Base-by-base conservation (phyloP, 2,888 invertebrate species). In the Scaptomyza polygonia region DNA sequence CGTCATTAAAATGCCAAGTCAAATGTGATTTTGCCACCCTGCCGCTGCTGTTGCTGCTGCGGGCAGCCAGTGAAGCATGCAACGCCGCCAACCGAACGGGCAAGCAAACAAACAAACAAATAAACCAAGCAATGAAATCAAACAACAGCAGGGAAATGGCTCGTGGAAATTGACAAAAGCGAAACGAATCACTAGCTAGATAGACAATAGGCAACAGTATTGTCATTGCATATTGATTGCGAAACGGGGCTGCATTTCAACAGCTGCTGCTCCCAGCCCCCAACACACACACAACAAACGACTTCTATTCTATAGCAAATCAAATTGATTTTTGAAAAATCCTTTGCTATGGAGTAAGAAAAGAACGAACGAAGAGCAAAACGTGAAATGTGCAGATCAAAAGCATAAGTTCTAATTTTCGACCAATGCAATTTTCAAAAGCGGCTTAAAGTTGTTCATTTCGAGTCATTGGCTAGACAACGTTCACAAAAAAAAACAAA, bases 381-480 rank as follows among this genome's bases (percentile, higher is more conserved):
- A 6, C 3, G n/a, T 7, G 5, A n/a, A 34, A 34, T 1, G 6
- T 7, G 11, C 2, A 5, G 25, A 25, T 25, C 25, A 25, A 25
- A 25, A 25, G 25, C 25, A 25, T 14, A 14, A 14, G 47, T 62
- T 56, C 47, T 55, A 72, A 61, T 79, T 82, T 83, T 81, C 71
- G 72, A 61, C 58, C 72, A 75, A 73, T 72, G 83, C 77, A 80
- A 79, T 80, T 79, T 82, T 82, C 61, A 74, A 84, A 82, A 86
- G 85, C 79, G 82, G 86, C 87, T 86, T 86, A 84, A 86, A 86
- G 79, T 73, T 84, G 86, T 86, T 84, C 80, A 74, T 75, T 84
- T 75, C 79, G 69, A 75, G 70, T 83, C 81, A 75, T 84, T 86
- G 81, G 55, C 57, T 67, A 40, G 44, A 43, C 54, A 44, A 53